Conservation (phyloP, 2,888 invertebrate genomes). For the Lepidonotus clava region DNA sequence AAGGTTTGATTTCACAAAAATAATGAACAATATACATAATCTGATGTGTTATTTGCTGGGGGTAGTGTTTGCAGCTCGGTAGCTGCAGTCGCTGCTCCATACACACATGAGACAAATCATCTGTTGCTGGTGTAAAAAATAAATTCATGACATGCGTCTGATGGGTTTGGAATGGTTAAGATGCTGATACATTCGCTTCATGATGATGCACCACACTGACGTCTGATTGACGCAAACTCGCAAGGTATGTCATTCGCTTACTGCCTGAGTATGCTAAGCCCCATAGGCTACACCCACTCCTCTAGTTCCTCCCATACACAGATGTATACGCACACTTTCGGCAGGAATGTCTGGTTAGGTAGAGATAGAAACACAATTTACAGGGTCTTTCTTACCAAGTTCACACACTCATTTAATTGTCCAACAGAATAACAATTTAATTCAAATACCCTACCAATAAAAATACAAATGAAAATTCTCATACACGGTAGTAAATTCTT, state of each 20-base stretch:
- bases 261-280: conserved; percentile 18
- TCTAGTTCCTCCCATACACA: background rate
- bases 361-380: background rate
- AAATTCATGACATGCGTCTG: conserved; percentile 17
- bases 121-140: background rate
- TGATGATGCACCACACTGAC: conserved; percentile 23
- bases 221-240: background rate
- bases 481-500: background rate
- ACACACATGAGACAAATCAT: conserved; percentile 9
- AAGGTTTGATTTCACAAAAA: conserved; percentile 33
- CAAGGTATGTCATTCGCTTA: background rate
- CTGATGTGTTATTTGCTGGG: background rate
- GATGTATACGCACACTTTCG: conserved; percentile 12
- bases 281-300: background rate
- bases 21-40: background rate
- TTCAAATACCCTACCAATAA: conserved; percentile 12
- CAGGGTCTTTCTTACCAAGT: background rate
- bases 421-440: background rate
- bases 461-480: background rate
- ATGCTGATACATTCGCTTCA: conserved; percentile 21
- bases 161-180: conserved; percentile 37
- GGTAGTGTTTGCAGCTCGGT: background rate
- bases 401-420: background rate
- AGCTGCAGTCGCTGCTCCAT: background rate
- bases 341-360: conserved; percentile 20